These are phyloP conservation scores for Desoria tigrina DNA, from an alignment of 2,888 invertebrate genomes.

Conservation along the genomic window DNA sequence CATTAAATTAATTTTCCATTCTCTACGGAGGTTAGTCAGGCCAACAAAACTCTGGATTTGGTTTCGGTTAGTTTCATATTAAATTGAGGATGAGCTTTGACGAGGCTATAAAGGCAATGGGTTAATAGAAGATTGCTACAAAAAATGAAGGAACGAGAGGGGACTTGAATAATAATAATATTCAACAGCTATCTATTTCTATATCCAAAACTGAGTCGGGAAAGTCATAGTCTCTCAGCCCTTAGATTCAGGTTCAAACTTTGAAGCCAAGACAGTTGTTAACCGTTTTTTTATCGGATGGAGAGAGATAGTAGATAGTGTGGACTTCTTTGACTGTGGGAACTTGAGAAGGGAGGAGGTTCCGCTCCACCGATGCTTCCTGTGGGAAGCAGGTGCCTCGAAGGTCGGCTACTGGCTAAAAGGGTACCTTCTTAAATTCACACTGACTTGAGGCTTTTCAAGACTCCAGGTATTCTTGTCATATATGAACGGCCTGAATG, in stretches of 20 bases:
- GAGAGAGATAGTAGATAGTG: background rate
- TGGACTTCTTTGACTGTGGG: constrained; percentile 27
- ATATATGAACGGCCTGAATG: background rate
- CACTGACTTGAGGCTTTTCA: background rate
- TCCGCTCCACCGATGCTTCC: constrained; percentile 43
- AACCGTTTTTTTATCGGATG: background rate
- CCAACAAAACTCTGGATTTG: too few relatives aligned
- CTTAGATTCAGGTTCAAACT: too few relatives aligned
- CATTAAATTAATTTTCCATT: too few relatives aligned
- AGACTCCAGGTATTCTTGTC: background rate
- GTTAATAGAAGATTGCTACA: too few relatives aligned
- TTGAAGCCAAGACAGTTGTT: constrained; percentile 5
- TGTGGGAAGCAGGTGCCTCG: constrained; percentile 49
- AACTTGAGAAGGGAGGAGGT: constrained; percentile 32
- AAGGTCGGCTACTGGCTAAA: constrained; percentile 25
- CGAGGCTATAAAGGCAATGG: too few relatives aligned
- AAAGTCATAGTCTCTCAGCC: background rate
- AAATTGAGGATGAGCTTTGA: too few relatives aligned
- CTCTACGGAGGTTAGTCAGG: too few relatives aligned
- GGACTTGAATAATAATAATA: constrained; percentile 3
- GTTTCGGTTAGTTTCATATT: too few relatives aligned
- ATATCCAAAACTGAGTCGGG: background rate
- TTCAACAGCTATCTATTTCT: background rate
- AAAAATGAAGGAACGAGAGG: too few relatives aligned
- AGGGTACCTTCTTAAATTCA: constrained; percentile 9